Evolutionary conservation across 1,140 invertebrate species (phyloP).

Genomic region (Hylaeus volcanicus): DNA sequence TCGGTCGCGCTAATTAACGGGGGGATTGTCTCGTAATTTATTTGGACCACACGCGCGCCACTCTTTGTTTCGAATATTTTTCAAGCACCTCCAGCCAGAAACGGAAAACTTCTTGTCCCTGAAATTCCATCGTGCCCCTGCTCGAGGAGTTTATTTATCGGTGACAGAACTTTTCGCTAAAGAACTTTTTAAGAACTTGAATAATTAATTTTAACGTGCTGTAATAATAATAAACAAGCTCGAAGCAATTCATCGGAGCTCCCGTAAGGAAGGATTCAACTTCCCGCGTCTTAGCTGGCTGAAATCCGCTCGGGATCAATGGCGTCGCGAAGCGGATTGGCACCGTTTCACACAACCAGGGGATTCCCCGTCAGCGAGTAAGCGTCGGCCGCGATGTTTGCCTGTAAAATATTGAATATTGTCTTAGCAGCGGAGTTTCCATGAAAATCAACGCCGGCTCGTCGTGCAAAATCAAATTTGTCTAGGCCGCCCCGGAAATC

Average conservation of each 20-base stretch:
- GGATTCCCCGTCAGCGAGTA: conserved; percentile 9
- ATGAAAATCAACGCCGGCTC: conserved; percentile 46
- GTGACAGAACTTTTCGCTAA: too few species aligned
- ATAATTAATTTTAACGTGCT: too few species aligned
- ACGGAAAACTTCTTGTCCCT: too few species aligned
- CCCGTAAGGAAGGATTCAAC: neutral
- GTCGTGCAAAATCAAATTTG: conserved; percentile 58
- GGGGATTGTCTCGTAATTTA: conserved; percentile 29
- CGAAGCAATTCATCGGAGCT: neutral
- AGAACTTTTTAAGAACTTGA: too few species aligned
- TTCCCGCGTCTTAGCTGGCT: neutral
- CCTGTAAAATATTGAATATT: conserved; percentile 66
- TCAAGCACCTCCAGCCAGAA: neutral
- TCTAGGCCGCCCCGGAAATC: conserved; percentile 54
- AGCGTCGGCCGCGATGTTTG: conserved; percentile 37
- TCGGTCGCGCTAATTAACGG: conserved; percentile 34
- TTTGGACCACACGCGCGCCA: conserved; percentile 21
- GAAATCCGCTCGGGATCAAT: neutral
- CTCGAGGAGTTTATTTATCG: too few species aligned
- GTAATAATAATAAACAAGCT: too few species aligned
- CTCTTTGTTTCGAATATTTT: neutral
- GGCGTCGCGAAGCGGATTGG: conserved; percentile 17
- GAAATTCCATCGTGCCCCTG: too few species aligned
- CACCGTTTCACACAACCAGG: conserved; percentile 37
- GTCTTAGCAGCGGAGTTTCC: conserved; percentile 54